Evolutionary conservation across 2,888 invertebrate genomes (phyloP).

Genomic region (Dascillus cervinus): DNA sequence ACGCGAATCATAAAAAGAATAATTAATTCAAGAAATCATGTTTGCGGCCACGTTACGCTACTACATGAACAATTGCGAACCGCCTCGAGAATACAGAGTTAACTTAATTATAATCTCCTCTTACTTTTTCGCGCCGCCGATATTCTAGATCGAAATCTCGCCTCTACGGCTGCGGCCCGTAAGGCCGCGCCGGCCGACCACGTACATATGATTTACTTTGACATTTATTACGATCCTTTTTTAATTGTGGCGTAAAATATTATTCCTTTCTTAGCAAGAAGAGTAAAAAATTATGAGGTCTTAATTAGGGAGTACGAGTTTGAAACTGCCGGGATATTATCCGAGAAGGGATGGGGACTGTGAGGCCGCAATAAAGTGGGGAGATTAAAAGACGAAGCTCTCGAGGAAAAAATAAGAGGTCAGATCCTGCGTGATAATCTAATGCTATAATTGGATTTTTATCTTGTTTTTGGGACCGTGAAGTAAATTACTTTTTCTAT

Average conservation of each 20-base stretch:
- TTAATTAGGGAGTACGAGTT: slow-evolving; percentile 33
- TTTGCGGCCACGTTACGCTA: slow-evolving; percentile 7
- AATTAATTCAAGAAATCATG: slow-evolving; percentile 12
- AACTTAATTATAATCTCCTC: slow-evolving; percentile 14
- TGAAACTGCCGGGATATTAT: slow-evolving; percentile 26
- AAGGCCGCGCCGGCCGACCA: slow-evolving; percentile 17
- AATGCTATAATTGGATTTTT: slow-evolving; percentile 26
- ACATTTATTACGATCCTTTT: slow-evolving; percentile 31
- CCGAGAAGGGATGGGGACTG: too few species aligned
- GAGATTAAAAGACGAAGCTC: slow-evolving; percentile 22
- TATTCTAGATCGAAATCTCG: slow-evolving; percentile 19
- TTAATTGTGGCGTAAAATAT: slow-evolving; percentile 31
- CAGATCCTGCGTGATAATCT: slow-evolving; percentile 23
- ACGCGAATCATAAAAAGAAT: too few species aligned
- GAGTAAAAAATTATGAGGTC: slow-evolving; percentile 34
- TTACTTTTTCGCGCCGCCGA: slow-evolving; percentile 13
- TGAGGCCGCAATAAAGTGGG: slow-evolving; percentile 23
- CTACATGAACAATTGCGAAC: slow-evolving; percentile 11
- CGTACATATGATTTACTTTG: slow-evolving; percentile 30
- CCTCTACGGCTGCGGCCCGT: slow-evolving; percentile 15
- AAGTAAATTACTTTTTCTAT: slow-evolving; percentile 12
- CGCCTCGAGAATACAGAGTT: slow-evolving; percentile 12
- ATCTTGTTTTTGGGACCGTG: slow-evolving; percentile 16
- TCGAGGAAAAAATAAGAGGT: slow-evolving; percentile 22
- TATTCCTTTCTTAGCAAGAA: slow-evolving; percentile 22